Evolutionary conservation across 2,888 invertebrate species (phyloP).

Genomic region (Acleris cristana): DNA sequence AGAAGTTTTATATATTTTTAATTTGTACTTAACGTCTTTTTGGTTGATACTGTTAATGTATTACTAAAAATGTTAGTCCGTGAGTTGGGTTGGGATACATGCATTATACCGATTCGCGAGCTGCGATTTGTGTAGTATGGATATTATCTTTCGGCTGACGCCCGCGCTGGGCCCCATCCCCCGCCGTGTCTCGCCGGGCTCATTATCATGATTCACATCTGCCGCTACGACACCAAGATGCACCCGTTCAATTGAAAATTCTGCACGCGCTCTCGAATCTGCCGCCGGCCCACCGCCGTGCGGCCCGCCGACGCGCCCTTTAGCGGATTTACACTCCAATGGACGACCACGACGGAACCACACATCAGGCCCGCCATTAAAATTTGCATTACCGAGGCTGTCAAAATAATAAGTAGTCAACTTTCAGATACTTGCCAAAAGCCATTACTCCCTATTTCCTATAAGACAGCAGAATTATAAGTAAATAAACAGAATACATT

Average conservation of each 20-base stretch:
- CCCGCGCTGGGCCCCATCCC: conserved; percentile 16
- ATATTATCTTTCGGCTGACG: background rate
- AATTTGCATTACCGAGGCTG: conserved; percentile 27
- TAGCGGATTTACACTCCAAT: conserved; percentile 65
- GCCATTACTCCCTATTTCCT: conserved; percentile 22
- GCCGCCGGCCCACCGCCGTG: conserved; percentile 52
- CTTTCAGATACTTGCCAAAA: conserved; percentile 20
- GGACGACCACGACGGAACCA: conserved; percentile 42
- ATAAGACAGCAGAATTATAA: conserved; percentile 18
- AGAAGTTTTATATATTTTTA: conserved; percentile 6
- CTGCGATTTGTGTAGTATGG: conserved; percentile 1
- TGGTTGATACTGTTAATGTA: background rate
- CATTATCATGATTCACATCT: conserved; percentile 62
- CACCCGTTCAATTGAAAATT: conserved; percentile 63
- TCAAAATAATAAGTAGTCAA: conserved; percentile 17
- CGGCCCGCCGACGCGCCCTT: conserved; percentile 57
- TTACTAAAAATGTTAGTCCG: background rate
- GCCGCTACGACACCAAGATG: conserved; percentile 51
- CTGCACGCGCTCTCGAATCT: conserved; percentile 65
- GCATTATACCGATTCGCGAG: conserved; percentile 3
- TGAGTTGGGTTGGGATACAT: background rate
- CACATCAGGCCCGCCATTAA: conserved; percentile 30
- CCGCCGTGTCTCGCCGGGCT: conserved; percentile 52
- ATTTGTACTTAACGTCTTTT: conserved; percentile 1
- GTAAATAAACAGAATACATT: conserved; percentile 2